These are phyloP conservation scores for Procambarus virginalis DNA, from an alignment of 1,140 invertebrate species.

Conservation along the genomic window DNA sequence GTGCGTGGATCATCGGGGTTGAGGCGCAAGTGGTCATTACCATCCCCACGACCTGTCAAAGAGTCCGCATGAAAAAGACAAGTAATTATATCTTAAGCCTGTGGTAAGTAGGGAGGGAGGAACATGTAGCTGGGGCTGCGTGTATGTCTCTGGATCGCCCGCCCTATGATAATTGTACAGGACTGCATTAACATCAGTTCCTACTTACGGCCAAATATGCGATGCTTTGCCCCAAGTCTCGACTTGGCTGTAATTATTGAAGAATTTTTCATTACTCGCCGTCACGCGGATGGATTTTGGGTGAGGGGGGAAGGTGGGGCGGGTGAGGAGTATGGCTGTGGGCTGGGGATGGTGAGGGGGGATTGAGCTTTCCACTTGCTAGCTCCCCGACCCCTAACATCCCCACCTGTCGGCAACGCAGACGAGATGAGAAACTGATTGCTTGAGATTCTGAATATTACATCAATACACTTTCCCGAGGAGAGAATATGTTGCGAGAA, in stretches of 20 bases:
- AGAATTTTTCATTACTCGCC: slow-evolving; percentile 65
- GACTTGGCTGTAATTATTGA: slow-evolving; percentile 62
- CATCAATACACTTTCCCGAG: slow-evolving; percentile 7
- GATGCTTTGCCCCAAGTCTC: slow-evolving; percentile 39
- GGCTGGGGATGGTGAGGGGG: background rate
- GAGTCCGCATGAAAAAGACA: slow-evolving; percentile 64
- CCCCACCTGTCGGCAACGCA: background rate
- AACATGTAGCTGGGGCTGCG: slow-evolving; percentile 18
- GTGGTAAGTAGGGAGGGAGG: slow-evolving; percentile 40
- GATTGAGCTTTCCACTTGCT: background rate
- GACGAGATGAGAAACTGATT: slow-evolving; percentile 44
- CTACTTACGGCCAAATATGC: slow-evolving; percentile 61
- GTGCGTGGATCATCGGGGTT: slow-evolving; percentile 22
- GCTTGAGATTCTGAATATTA: slow-evolving; percentile 36
- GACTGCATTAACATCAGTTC: slow-evolving; percentile 60
- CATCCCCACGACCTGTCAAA: slow-evolving; percentile 66
- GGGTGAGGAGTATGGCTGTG: background rate
- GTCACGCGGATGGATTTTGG: slow-evolving; percentile 59
- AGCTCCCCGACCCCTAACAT: background rate
- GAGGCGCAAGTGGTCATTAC: slow-evolving; percentile 54
- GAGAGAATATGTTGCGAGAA: background rate
- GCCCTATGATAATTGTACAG: slow-evolving; percentile 62
- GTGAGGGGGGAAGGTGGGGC: background rate
- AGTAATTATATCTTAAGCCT: slow-evolving; percentile 65
- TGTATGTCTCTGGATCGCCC: slow-evolving; percentile 52